Conservation (phyloP, 2,113 vertebrate genomes). For the Alexandromys fortis region DNA sequence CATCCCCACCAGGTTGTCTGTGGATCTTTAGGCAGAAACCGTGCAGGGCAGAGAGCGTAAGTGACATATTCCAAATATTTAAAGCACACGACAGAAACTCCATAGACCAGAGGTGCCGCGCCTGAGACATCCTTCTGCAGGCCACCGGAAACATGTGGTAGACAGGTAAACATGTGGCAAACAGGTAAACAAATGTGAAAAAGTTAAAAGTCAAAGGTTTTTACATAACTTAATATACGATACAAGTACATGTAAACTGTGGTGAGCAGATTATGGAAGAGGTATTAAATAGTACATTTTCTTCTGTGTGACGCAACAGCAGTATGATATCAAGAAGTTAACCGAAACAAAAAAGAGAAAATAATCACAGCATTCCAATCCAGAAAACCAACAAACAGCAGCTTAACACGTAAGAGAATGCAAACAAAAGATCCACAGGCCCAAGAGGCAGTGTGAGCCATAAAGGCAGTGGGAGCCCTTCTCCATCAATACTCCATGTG, state of each 20-base stretch:
- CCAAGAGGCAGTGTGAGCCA: neutral
- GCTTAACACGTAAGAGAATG: neutral
- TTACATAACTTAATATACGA: neutral
- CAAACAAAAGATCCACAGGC: neutral
- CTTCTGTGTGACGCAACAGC: too few relatives aligned
- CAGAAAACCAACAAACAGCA: neutral
- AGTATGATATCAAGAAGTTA: neutral
- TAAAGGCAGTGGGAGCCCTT: neutral
- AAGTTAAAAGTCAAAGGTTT: neutral
- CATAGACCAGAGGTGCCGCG: neutral
- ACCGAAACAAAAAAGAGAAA: neutral
- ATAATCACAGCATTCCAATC: neutral
- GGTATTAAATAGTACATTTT: neutral
- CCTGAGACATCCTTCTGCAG: neutral
- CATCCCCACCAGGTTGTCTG: neutral
- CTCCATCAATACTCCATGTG: neutral
- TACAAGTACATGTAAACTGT: neutral
- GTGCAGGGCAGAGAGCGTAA: neutral
- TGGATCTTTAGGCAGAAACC: neutral
- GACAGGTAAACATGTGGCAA: too few relatives aligned
- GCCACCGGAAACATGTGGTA: neutral
- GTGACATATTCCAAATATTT: too few relatives aligned
- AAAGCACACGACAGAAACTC: neutral
- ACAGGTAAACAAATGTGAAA: neutral
- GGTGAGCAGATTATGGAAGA: neutral